Evolutionary conservation across 2,113 vertebrate species (phyloP), one percentile per base, ranked within the genome.

Genomic region (Boulengeromyrus knoepffleri): DNA sequence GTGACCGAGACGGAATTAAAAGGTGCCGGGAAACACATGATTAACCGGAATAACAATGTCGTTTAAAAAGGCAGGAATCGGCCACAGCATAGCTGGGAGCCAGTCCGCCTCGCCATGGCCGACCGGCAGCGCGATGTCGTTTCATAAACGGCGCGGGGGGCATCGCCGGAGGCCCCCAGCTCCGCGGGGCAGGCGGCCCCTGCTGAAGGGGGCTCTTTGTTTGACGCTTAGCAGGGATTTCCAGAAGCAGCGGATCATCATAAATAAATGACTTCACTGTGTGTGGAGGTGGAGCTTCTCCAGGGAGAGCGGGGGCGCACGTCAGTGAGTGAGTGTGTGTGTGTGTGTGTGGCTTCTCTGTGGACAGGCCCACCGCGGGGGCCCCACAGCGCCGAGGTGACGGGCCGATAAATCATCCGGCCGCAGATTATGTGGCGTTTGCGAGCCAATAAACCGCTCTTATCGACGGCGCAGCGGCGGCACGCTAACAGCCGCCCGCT

Each of bases 221-320:
- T 39, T 66, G 53, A 45, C 56, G 56, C 87, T 88, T 88, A 62
- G 56, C 39, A 9, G 56, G 87, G 87, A 58, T 88, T 88, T 66
- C 39, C 0, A 66, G 49, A 88, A 88, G 53, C 87, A 88, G 39
- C 53, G 24, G 87, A 88, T 88, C 52, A 87, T 87, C 86, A 66
- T 66, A 88, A 88, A 66, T 88, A 88, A 88, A 88, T 88, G 52
- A 88, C 87, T 62, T 17, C 31, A 50, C 52, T 66, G 87, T 66
- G 56, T 36, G 17, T 0, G 36, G 36, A 88, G 56, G 87, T 88
- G 91, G 90, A 92, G 74, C 80, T 89, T 89, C 90, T 86, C 21
- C 88, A 85, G 89, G 56, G 91, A 90, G 91, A 87, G 80, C 46
- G 13, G 47, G 50, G 12, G 21, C 0, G n/a, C 85, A 66, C 19